Conservation (phyloP, 2,888 invertebrate species). For the Nomada lathburiana region DNA sequence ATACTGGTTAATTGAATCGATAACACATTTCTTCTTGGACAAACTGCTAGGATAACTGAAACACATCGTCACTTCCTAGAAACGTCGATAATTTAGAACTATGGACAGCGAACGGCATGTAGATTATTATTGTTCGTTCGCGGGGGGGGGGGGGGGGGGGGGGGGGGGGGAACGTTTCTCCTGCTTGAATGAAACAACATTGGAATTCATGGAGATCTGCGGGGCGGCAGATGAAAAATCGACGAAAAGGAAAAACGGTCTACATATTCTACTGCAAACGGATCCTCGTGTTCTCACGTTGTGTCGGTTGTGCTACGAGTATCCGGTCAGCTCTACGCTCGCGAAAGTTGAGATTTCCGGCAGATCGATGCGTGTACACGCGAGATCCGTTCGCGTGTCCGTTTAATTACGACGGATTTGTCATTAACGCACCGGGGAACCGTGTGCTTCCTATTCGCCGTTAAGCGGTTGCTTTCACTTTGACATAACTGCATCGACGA, state of each 20-base stretch:
- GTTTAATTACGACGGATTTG: constrained; percentile 59
- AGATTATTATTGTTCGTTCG: constrained; percentile 61
- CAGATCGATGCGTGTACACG: constrained; percentile 28
- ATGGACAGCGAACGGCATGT: constrained; percentile 46
- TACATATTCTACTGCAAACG: constrained; percentile 32
- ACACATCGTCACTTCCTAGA: neutral
- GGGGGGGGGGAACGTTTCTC: constrained; percentile 44
- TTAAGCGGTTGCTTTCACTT: constrained; percentile 62
- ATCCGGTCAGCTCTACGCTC: constrained; percentile 58
- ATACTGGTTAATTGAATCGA: constrained; percentile 12
- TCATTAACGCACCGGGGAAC: constrained; percentile 47
- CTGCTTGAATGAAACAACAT: constrained; percentile 21
- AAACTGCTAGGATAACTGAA: neutral
- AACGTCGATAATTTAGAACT: no score
- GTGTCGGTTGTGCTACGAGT: neutral
- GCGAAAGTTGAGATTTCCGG: constrained; percentile 71
- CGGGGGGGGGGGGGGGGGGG: constrained; percentile 42
- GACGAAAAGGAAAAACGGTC: neutral
- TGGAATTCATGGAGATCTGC: constrained; percentile 37
- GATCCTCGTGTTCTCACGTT: constrained; percentile 54
- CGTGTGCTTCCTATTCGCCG: constrained; percentile 38
- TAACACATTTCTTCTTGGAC: neutral
- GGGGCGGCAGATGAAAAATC: neutral
- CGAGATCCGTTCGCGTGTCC: constrained; percentile 22
- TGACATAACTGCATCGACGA: constrained; percentile 47